A percentile compares a stretch with the other conserved stretches of the same genome.
These are phyloP conservation scores for Cinclus mexicanus DNA, from an alignment of 2,113 vertebrate genomes.

Conservation along the genomic window DNA sequence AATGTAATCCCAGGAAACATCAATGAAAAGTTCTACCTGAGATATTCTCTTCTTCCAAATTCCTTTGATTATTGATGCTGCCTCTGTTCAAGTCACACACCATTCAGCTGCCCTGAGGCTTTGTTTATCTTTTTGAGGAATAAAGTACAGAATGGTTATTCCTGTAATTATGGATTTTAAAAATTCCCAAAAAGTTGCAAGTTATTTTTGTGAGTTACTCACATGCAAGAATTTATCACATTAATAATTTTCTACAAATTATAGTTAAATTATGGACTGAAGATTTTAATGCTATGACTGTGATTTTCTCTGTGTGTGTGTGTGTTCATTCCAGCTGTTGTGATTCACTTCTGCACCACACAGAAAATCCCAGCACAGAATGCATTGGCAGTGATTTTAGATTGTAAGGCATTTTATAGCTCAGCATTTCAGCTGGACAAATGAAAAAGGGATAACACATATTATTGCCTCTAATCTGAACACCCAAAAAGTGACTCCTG, in stretches of 20 bases:
- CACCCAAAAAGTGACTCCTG: background rate
- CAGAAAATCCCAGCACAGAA: background rate
- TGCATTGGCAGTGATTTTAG: background rate
- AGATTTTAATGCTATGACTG: background rate
- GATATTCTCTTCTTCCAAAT: background rate
- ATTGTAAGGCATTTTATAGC: background rate
- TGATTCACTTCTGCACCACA: background rate
- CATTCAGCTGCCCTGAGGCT: fast-evolving
- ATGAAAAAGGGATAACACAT: background rate
- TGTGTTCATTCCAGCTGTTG: background rate
- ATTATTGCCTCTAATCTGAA: background rate
- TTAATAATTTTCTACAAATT: background rate
- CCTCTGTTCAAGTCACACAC: background rate
- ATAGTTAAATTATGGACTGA: background rate
- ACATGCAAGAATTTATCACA: background rate
- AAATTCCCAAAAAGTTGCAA: background rate
- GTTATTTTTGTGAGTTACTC: background rate
- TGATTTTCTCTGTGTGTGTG: background rate
- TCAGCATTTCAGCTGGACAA: background rate
- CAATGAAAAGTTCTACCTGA: background rate
- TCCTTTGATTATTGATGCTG: background rate
- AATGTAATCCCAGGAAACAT: background rate
- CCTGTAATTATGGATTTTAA: background rate
- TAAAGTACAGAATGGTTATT: background rate
- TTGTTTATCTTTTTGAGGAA: background rate